These are phyloP conservation scores for Hemistola chrysoprasaria DNA, from an alignment of 2,888 invertebrate species.

Conservation along the genomic window DNA sequence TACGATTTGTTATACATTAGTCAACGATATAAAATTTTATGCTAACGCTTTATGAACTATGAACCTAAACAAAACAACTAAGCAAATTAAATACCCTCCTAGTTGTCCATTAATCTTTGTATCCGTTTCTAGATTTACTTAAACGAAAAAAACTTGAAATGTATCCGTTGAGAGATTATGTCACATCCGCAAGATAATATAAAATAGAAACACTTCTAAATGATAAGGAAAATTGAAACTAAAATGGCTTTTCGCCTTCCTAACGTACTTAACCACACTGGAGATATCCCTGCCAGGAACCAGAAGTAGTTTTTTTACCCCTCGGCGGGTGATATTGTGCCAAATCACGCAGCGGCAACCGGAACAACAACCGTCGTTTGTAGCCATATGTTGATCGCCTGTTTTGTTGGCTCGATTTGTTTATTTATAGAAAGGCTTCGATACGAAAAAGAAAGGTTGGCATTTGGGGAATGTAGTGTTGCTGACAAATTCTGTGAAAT, in stretches of 20 bases:
- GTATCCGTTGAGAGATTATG: no score
- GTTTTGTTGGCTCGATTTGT: slow-evolving; percentile 11
- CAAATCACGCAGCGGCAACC: slow-evolving; percentile 46
- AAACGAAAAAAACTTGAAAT: no score
- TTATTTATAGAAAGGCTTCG: neutral
- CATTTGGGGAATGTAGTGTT: no score
- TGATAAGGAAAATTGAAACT: neutral
- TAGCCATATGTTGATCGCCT: slow-evolving; percentile 25
- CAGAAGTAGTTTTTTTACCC: slow-evolving; percentile 45
- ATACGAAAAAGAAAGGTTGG: no score
- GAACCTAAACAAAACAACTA: no score
- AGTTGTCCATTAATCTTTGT: no score
- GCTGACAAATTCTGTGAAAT: no score
- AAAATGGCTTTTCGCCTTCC: neutral
- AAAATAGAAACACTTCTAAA: no score
- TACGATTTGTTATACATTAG: slow-evolving; percentile 5
- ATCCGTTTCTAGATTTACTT: no score
- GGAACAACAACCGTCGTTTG: slow-evolving; percentile 10
- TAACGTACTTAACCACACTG: slow-evolving; percentile 16
- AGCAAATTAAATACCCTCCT: no score
- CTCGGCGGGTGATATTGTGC: slow-evolving; percentile 45
- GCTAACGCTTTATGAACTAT: no score
- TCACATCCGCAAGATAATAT: no score
- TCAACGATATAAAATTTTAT: neutral
- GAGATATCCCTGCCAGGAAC: slow-evolving; percentile 68